Percentiles rank a stretch among this genome's conserved stretches.
Evolutionary conservation across 23 tunicate species (phyloP).

Genomic region (Trididemnum miniatum): DNA sequence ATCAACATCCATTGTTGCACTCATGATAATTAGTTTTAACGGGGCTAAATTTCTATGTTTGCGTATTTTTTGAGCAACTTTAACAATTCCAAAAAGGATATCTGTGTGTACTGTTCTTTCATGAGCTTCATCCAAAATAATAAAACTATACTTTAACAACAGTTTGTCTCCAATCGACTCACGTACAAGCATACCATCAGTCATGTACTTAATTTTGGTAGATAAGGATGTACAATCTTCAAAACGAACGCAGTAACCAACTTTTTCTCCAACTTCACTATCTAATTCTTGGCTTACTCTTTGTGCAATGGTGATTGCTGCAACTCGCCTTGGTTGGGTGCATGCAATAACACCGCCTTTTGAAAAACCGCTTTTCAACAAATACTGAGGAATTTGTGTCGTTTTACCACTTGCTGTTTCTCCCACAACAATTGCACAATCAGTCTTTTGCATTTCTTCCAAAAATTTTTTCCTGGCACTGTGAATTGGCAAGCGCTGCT

Average conservation of each 20-base stretch:
- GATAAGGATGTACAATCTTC: constrained; percentile 70
- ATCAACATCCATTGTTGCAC: constrained; percentile 98
- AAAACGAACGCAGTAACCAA: constrained; percentile 89
- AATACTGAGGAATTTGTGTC: constrained; percentile 88
- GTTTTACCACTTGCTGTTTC: constrained; percentile 98
- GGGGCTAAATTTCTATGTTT: constrained; percentile 22
- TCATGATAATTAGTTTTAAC: constrained; percentile 74
- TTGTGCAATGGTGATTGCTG: constrained; percentile 91
- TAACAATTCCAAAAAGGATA: constrained; percentile 83
- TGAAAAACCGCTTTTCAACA: constrained; percentile 36
- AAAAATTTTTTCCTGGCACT: constrained; percentile 53
- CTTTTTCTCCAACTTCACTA: constrained; percentile 53
- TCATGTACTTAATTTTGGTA: constrained; percentile 91
- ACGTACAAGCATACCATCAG: constrained; percentile 92
- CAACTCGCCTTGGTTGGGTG: constrained; percentile 93
- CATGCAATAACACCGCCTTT: constrained; percentile 80
- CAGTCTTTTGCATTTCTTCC: constrained; percentile 48
- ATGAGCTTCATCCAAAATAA: constrained; percentile 94
- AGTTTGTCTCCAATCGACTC: constrained; percentile 89
- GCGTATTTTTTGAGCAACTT: constrained; percentile 70
- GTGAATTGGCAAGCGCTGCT: constrained; percentile 54
- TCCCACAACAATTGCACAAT: constrained; percentile 67
- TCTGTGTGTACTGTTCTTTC: constrained; percentile 94
- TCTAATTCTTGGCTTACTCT: constrained; percentile 73
- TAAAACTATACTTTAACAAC: constrained; percentile 53